Conservation (phyloP, 2,113 vertebrate genomes). For the Brachyhypopomus occidentalis region DNA sequence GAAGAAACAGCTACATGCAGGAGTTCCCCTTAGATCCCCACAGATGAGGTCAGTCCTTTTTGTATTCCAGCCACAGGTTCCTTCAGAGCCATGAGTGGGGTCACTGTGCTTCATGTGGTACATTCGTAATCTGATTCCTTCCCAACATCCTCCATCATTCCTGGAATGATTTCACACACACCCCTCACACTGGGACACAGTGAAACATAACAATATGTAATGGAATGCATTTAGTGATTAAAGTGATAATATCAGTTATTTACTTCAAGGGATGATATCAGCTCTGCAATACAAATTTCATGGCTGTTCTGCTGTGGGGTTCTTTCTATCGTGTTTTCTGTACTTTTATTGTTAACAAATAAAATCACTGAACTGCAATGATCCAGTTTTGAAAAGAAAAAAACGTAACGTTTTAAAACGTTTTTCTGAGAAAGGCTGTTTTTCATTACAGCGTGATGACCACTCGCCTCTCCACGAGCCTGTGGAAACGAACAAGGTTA, state of each 20-base stretch:
- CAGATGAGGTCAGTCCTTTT: constrained; percentile 43
- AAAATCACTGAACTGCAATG: too few relatives aligned
- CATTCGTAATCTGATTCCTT: constrained; percentile 7
- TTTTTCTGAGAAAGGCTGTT: background rate
- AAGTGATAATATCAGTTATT: too few relatives aligned
- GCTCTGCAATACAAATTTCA: too few relatives aligned
- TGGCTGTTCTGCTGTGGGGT: too few relatives aligned
- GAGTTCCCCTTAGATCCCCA: background rate
- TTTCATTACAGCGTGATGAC: background rate
- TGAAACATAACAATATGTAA: background rate
- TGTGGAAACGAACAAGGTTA: background rate
- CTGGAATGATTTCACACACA: background rate
- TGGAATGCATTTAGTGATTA: background rate
- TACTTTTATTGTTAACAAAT: too few relatives aligned
- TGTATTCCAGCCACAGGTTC: background rate
- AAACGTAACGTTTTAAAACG: background rate
- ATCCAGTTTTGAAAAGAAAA: too few relatives aligned
- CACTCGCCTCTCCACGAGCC: background rate
- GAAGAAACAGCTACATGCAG: background rate
- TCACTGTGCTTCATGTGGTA: background rate
- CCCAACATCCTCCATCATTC: constrained; percentile 38
- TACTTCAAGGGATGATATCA: too few relatives aligned
- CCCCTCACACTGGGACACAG: constrained; percentile 11
- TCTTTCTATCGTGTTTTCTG: too few relatives aligned
- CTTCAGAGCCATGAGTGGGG: constrained; percentile 14